Base-by-base conservation (phyloP, 2,797 vertebrate genomes). In the Psittacula derbiana region DNA sequence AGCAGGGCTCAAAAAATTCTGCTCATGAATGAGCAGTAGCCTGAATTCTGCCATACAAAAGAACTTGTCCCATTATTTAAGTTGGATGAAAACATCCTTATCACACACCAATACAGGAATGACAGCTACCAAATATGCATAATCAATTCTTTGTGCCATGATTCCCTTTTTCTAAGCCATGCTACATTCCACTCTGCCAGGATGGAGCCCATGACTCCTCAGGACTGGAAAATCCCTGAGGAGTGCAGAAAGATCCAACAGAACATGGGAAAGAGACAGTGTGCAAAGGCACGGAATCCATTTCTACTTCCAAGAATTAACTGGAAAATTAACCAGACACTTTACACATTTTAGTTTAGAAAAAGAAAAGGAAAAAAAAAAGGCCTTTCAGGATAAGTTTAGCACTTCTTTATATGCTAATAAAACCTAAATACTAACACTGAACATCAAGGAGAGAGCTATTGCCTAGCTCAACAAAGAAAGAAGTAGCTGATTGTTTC, bases 261-360 rank as follows among this genome's bases (percentile, higher is more conserved):
- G 65, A 53, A 38, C 5, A 0, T 28, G 27, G 65, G 36, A 62
- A 19, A 33, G 30, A 91, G 44, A 33, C 16, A 36, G n/a, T 12
- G 33, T 49, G 13, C 24, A 76, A 86, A 79, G 57, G 43, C 21
- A 23, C 2, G 3, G 25, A 90, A 71, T 72, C 30, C 62, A 27
- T 75, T 80, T 92, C 62, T 80, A 72, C 79, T 88, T 93, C 62
- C 71, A 72, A 89, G 90, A 78, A 67, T 47, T 80, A 85, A 58
- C 44, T 44, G 16, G 46, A 76, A 85, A 80, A 93, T 72, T 50
- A 88, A 38, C 76, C 44, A 72, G 65, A 55, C 14, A 69, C 44
- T 62, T 90, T 81, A 27, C 3, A 31, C 43, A 17, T 38, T 90
- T 95, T 86, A 76, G 88, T 62, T 95, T 88, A 87, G 86, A 9